A percentile compares a stretch with the other conserved stretches of the same genome.
These are phyloP conservation scores for Cheilosia soror DNA, from an alignment of 2,888 invertebrate species.

Conservation along the genomic window DNA sequence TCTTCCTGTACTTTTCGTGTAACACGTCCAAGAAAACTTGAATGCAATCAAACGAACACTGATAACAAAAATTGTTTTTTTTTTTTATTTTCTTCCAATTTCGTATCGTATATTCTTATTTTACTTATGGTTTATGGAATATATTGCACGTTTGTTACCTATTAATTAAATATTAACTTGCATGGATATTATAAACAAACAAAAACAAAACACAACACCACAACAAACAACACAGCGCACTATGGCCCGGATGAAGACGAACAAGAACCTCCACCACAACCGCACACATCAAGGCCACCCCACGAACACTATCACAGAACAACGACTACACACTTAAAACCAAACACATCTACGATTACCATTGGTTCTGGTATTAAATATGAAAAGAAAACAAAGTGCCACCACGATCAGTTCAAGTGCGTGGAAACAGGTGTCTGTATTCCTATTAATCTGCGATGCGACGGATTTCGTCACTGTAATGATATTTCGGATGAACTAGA, in stretches of 20 bases:
- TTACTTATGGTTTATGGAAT: slow-evolving; percentile 67
- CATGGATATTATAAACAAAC: slow-evolving; percentile 61
- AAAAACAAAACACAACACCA: slow-evolving; percentile 34
- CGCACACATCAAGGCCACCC: slow-evolving; percentile 1
- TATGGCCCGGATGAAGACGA: slow-evolving; percentile 25
- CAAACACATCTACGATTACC: slow-evolving; percentile 41
- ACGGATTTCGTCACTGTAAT: slow-evolving; percentile 86
- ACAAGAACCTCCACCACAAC: not conserved
- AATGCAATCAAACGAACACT: slow-evolving; percentile 9
- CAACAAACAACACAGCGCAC: slow-evolving; percentile 22
- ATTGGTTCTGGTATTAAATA: slow-evolving; percentile 76
- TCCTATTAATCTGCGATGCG: slow-evolving; percentile 84
- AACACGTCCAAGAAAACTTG: slow-evolving; percentile 19
- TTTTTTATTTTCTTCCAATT: slow-evolving; percentile 60
- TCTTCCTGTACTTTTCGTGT: slow-evolving; percentile 9
- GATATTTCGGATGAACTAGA: slow-evolving; percentile 86
- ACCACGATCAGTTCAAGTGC: slow-evolving; percentile 86
- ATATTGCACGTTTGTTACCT: slow-evolving; percentile 66
- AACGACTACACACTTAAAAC: slow-evolving; percentile 5
- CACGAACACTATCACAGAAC: slow-evolving; percentile 31
- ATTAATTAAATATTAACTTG: slow-evolving; percentile 58
- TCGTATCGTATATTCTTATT: slow-evolving; percentile 23
- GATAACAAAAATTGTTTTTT: slow-evolving; percentile 34
- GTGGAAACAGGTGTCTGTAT: slow-evolving; percentile 86
- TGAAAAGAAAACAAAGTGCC: slow-evolving; percentile 83